phyloP scores from a whole-genome alignment of 2,113 vertebrate genomes.

The Crypturellus undulatus region DNA sequence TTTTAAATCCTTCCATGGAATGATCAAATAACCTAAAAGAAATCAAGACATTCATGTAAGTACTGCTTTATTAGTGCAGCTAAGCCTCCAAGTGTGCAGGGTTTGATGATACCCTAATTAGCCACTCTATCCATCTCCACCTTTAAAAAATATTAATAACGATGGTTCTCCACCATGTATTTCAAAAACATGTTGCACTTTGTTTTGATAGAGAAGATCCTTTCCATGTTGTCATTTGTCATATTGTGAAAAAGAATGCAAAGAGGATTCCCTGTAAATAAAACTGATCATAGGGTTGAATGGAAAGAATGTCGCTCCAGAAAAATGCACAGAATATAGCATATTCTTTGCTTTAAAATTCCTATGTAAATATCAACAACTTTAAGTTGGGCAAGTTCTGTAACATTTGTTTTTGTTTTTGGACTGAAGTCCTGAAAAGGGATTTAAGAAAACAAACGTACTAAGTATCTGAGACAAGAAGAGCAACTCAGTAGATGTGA shows the following conservation, averaged over 20 bases:
- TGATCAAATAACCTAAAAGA: conserved; percentile 94
- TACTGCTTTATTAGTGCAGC: background rate
- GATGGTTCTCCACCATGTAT: background rate
- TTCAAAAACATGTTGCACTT: background rate
- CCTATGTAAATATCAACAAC: background rate
- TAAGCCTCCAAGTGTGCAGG: background rate
- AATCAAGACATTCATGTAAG: conserved; percentile 3
- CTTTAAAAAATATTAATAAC: background rate
- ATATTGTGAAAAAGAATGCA: background rate
- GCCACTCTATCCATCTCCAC: background rate
- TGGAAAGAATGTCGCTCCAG: background rate
- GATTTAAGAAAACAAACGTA: background rate
- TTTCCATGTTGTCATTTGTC: background rate
- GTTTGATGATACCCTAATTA: background rate
- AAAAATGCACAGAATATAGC: background rate
- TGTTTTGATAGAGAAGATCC: background rate
- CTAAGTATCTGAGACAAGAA: background rate
- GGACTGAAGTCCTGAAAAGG: background rate
- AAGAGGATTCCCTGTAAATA: background rate
- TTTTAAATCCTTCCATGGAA: conserved; percentile 99
- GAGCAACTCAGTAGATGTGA: background rate
- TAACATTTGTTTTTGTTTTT: background rate
- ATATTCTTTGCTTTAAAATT: background rate
- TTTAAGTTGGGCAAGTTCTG: background rate
- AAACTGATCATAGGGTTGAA: background rate